Percentiles rank a stretch among this genome's conserved stretches.
phyloP scores from a whole-genome alignment of 2,888 invertebrate species.

The Caenorhabditis macrosperma region DNA sequence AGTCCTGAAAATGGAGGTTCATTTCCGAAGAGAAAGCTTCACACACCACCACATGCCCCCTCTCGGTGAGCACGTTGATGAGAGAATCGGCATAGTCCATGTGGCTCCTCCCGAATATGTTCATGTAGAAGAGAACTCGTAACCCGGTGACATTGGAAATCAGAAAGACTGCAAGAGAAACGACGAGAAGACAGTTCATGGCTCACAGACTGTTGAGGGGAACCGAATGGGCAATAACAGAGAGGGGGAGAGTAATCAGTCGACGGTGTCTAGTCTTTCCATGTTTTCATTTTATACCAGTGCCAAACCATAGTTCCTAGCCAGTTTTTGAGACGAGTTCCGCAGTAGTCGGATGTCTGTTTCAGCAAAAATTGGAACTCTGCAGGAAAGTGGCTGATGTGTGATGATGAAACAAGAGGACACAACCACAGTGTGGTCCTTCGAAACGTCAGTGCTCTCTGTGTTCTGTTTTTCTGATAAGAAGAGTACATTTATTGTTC shows the following conservation, averaged over 20 bases:
- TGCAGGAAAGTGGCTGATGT: too few relatives aligned
- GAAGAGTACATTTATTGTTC: too few relatives aligned
- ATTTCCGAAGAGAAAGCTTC: neutral
- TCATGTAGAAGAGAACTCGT: constrained; percentile 43
- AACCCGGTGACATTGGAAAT: neutral
- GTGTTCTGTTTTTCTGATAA: too few relatives aligned
- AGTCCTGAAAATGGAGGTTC: constrained; percentile 26
- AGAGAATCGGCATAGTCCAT: constrained; percentile 57
- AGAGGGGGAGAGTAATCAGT: neutral
- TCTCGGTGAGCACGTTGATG: constrained; percentile 41
- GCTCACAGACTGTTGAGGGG: neutral
- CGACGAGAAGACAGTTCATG: neutral
- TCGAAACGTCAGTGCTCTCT: too few relatives aligned
- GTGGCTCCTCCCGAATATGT: constrained; percentile 59
- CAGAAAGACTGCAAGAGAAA: neutral
- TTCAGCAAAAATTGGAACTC: too few relatives aligned
- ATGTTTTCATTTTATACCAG: neutral
- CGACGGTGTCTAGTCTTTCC: neutral
- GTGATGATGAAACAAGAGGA: too few relatives aligned
- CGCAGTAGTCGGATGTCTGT: too few relatives aligned
- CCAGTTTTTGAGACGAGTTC: neutral
- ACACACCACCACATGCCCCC: constrained; percentile 62
- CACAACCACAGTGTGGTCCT: too few relatives aligned
- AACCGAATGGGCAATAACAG: neutral
- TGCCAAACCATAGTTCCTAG: neutral